Base-by-base conservation (phyloP, 2,797 vertebrate species). In the Phoxinus dragarum region DNA sequence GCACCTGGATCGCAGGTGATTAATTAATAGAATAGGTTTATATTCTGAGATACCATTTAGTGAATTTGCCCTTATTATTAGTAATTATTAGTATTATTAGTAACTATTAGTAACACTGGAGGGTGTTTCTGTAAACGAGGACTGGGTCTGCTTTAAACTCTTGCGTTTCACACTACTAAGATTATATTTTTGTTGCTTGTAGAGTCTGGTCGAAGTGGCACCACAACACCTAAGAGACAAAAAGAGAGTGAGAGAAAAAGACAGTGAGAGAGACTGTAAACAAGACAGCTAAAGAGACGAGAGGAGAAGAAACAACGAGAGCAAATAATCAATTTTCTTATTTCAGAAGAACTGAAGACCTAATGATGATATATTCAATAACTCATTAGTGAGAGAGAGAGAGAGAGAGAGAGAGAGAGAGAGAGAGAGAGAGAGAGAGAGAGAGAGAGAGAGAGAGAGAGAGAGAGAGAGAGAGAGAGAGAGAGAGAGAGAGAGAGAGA, bases 281-380 rank as follows among this genome's bases (percentile, higher is more conserved):
- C 38, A 78, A 6, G 79, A 66, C 42, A 44, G n/a, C 21, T 61
- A 36, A 47, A 52, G 59, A 75, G 27, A 42, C 59, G 14, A 71
- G 54, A 69, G 78, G 42, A 3, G 49, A 79, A 80, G 34, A 71
- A 42, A 84, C 54, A 64, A 23, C 17, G 40, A 42, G 17, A 67
- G 56, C 67, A 66, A 47, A 92, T 49, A 91, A 90, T 93, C 90
- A 47, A 94, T 94, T 93, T 90, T 87, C 74, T 93, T 92, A 92
- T 92, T 85, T 90, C n/a, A 86, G 88, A 88, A 90, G 83, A 87
- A 91, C 91, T 90, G 49, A 77, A 75, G 76, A 75, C 90, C 90
- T 91, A 90, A 91, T 89, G 87, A 90, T 56, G 36, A 83, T 75
- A 36, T 89, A 86, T 92, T 93, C 91, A 91, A 92, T 91, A 93